phyloP scores from a whole-genome alignment of 2,888 invertebrate genomes.

The Dascillus cervinus region DNA sequence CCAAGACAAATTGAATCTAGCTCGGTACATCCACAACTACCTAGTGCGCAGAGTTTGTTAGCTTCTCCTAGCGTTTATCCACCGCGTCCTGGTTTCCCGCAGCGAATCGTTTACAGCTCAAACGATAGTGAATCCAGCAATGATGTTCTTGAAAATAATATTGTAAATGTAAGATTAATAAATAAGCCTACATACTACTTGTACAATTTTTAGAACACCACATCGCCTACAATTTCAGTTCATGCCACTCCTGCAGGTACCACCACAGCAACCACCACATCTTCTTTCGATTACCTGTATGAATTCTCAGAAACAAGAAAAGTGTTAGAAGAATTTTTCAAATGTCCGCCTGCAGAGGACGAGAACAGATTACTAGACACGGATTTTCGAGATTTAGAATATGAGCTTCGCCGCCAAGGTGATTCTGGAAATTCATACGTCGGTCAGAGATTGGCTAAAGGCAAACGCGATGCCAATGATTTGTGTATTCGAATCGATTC shows the following conservation, averaged over 20 bases:
- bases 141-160: conserved; percentile 31
- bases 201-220: background rate
- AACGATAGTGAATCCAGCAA: conserved; percentile 34
- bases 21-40: conserved; percentile 47
- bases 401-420: conserved; percentile 64
- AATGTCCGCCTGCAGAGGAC: conserved; percentile 62
- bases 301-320: conserved; percentile 90
- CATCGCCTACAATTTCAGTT: too few species aligned
- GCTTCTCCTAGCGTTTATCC: conserved; percentile 63
- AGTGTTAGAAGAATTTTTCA: conserved; percentile 87
- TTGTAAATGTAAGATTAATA: conserved; percentile 32
- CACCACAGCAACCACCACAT: conserved; percentile 36
- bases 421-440: conserved; percentile 67
- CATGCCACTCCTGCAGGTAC: conserved; percentile 15
- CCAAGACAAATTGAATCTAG: conserved; percentile 45
- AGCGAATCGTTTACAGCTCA: conserved; percentile 48
- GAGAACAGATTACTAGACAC: conserved; percentile 50
- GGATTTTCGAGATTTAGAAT: conserved; percentile 63
- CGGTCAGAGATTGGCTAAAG: conserved; percentile 63
- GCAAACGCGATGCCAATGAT: conserved; percentile 40
- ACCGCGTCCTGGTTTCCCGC: conserved; percentile 83
- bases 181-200: background rate
- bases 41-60: conserved; percentile 49
- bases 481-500: conserved; percentile 46
- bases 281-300: conserved; percentile 82